Evolutionary conservation across 1,140 invertebrate genomes (phyloP), one percentile per base, ranked within the genome.

Genomic region (Nebria ingens): DNA sequence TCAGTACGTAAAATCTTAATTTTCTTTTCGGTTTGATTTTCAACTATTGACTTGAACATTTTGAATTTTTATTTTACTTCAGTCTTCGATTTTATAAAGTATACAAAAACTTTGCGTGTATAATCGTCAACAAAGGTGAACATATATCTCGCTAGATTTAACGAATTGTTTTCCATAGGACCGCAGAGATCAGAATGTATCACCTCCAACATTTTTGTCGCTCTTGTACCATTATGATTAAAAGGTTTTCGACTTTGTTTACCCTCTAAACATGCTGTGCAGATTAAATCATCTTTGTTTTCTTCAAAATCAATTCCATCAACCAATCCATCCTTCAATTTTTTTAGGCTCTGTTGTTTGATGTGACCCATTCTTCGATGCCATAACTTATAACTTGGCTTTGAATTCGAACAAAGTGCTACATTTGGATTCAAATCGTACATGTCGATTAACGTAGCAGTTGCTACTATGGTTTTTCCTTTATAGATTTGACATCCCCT

Each of bases 81-180:
- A 9, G 29, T 20, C 17, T 52, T 52, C 4, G 29, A 50, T 57
- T 66, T 66, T 13, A 61, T 42, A 61, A 62, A 21, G 58, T 23
- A 49, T 59, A 53, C 52, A 61, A 56, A 17, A 54, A 25, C 49
- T 20, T 23, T 51, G 45, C 40, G 40, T 3, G 34, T 20, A 19
- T 52, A 49, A 29, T 58, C 56, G 19, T 58, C 50, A 15, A 52
- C 40, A 21, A 58, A 53, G 12, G 53, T 56, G 13, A 58, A 11
- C 3, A 58, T 25, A 56, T 58, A 58, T 25, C 21, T 53, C 11
- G 6, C 55, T 34, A 34, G 21, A n/a, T 19, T 25, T 23, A 9
- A 53, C 2, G 21, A 29, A 4, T 34, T 29, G 22, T n/a, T 23
- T 15, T 21, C 17, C 42, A 50, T 58, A 2, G 53, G 53, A 34